Evolutionary conservation across 1,140 invertebrate genomes (phyloP), one percentile per base, ranked within the genome.

Genomic region (Penaeus chinensis): DNA sequence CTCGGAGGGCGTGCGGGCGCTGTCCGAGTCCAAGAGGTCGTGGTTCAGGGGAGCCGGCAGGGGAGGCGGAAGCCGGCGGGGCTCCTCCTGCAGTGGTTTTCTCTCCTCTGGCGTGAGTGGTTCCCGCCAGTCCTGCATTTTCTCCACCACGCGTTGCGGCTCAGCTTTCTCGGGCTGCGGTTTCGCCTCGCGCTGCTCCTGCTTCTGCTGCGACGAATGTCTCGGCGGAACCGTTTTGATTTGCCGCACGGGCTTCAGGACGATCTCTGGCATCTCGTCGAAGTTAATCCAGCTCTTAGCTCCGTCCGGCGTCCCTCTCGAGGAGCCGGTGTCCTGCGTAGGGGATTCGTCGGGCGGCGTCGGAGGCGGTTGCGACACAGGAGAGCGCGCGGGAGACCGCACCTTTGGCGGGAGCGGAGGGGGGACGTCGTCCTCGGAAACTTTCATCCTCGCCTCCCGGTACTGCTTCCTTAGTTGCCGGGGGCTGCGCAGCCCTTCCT

Each of bases 251-350:
- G 90, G 90, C 62, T 90, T 90, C 61, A 90, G 82, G 20, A 85
- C 87, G 32, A 89, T 81, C 42, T 97, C 96, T 0, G 96, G 96
- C 81, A 96, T 95, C 90, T 97, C 96, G 91, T 96, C 95, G 91
- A 97, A 96, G 91, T 96, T 96, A 54, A 97, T 95, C 96, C 96
- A 97, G 82, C 95, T 94, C 77, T 86, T 88, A 0, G 84, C 76
- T 74, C 74, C 69, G 47, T 87, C 85, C 32, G 82, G 80, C 32
- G 76, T 71, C 60, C 83, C 93, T 93, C 78, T 65, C 79, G 78
- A 22, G 76, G 32, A 27, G 62, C 69, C 47, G 76, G 78, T 66
- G 84, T 27, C 37, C 65, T 83, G 42, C 18, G 22, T 19, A 20
- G 54, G 11, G 47, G 24, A 65, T 47, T 65, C 11, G n/a, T 22